These are phyloP conservation scores for Drosophila longiperda DNA, from an alignment of 2,888 invertebrate species.

Conservation along the genomic window DNA sequence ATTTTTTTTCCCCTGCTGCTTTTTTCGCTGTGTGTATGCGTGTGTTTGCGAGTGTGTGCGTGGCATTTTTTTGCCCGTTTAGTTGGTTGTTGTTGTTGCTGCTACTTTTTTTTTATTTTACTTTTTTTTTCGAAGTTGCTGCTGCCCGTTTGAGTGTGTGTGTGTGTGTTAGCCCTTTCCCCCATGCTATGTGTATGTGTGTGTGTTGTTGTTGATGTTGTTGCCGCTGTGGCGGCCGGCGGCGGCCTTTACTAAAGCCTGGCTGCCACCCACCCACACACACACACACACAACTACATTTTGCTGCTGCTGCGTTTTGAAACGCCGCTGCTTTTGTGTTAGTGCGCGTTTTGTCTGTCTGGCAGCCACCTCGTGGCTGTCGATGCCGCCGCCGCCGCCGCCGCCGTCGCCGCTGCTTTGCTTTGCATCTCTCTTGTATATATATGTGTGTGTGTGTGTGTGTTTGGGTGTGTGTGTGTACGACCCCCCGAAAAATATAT, in stretches of 20 bases:
- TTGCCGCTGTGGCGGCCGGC: conserved; percentile 71
- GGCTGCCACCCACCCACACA: conserved; percentile 60
- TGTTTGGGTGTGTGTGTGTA: conserved; percentile 51
- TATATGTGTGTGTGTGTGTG: not conserved
- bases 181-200: conserved; percentile 48
- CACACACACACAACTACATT: conserved; percentile 38
- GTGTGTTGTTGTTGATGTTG: conserved; percentile 42
- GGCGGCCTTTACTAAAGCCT: conserved; percentile 78
- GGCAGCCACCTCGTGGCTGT: conserved; percentile 68
- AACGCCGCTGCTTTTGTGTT: conserved; percentile 67
- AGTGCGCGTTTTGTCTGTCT: conserved; percentile 79
- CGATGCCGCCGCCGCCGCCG: conserved; percentile 62
- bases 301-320: conserved; percentile 29
- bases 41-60: conserved; percentile 42
- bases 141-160: conserved; percentile 41
- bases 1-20: conserved; percentile 49
- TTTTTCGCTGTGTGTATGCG: conserved; percentile 9
- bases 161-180: conserved; percentile 47
- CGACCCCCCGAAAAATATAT: conserved; percentile 85
- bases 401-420: conserved; percentile 46
- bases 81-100: conserved; percentile 60
- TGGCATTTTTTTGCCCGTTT: conserved; percentile 68
- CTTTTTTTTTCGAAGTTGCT: conserved; percentile 34
- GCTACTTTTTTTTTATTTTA: conserved; percentile 57
- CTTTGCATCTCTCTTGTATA: conserved; percentile 60